These are phyloP conservation scores for Geopemphigus sp. DNA, from an alignment of 1,140 invertebrate species.

Conservation along the genomic window DNA sequence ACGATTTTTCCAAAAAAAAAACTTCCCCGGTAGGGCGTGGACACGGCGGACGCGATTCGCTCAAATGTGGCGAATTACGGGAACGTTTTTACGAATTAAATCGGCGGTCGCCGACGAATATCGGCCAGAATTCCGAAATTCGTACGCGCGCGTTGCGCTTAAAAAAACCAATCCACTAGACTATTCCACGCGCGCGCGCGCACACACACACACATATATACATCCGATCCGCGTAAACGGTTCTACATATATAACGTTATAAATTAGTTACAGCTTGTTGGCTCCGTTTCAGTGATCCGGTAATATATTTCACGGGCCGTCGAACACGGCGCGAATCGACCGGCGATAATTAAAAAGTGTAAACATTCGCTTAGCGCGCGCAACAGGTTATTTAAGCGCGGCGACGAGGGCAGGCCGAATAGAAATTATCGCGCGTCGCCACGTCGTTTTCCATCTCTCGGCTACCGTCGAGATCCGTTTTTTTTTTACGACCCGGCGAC, in stretches of 20 bases:
- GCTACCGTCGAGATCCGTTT: too few relatives aligned
- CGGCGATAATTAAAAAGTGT: conserved; percentile 8
- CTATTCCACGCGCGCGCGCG: background rate
- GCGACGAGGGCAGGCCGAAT: background rate
- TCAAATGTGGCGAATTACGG: too few relatives aligned
- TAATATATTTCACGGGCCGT: background rate
- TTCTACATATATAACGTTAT: conserved; percentile 13
- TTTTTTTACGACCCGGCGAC: too few relatives aligned
- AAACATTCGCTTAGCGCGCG: conserved; percentile 10
- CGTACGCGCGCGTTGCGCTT: background rate
- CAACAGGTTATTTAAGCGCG: conserved; percentile 10
- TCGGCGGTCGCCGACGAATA: background rate
- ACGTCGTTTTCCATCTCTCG: too few relatives aligned
- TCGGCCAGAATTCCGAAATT: background rate
- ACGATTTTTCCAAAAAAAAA: too few relatives aligned
- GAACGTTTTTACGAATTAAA: background rate
- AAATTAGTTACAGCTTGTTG: conserved; percentile 35
- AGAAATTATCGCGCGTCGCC: too few relatives aligned
- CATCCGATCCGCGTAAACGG: background rate
- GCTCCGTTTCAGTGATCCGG: conserved; percentile 27
- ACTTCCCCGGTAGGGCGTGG: too few relatives aligned
- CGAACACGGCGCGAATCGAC: background rate
- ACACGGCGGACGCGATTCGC: too few relatives aligned
- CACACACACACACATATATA: too few relatives aligned
- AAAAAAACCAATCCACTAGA: background rate